phyloP scores from a whole-genome alignment of 1,140 invertebrate species.

The Wiebesia pumilae region DNA sequence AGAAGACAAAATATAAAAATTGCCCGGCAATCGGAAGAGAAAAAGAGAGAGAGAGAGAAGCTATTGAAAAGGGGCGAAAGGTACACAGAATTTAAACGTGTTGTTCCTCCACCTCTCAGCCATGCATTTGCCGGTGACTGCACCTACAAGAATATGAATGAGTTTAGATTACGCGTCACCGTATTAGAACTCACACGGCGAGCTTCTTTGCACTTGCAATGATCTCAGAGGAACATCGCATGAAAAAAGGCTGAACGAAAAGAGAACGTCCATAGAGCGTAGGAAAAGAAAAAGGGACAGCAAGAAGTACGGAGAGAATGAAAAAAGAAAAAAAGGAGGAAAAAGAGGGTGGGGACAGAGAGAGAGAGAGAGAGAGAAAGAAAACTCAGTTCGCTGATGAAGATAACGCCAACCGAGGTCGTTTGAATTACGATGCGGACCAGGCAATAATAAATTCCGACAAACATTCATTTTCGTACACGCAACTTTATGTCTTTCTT shows the following conservation, averaged over 20 bases:
- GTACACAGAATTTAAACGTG: too few species aligned
- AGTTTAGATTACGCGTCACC: too few species aligned
- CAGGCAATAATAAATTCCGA: slow-evolving; percentile 74
- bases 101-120: too few species aligned
- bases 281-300: neutral
- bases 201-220: neutral
- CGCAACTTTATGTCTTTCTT: slow-evolving; percentile 74
- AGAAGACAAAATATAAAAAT: too few species aligned
- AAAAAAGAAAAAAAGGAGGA: slow-evolving; percentile 15
- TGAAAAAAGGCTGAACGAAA: neutral
- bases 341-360: neutral
- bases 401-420: slow-evolving; percentile 71
- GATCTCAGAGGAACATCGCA: neutral
- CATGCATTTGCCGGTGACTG: too few species aligned
- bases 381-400: slow-evolving; percentile 64
- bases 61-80: too few species aligned
- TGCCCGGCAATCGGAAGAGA: too few species aligned
- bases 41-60: too few species aligned
- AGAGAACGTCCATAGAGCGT: neutral
- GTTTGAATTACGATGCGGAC: slow-evolving; percentile 72
- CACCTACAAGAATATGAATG: too few species aligned
- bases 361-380: neutral
- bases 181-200: too few species aligned
- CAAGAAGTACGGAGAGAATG: neutral
- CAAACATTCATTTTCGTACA: slow-evolving; percentile 76